A percentile compares a stretch with the other conserved stretches of the same genome.
Evolutionary conservation across 1,140 invertebrate genomes (phyloP).

Genomic region (Cydia fagiglandana): DNA sequence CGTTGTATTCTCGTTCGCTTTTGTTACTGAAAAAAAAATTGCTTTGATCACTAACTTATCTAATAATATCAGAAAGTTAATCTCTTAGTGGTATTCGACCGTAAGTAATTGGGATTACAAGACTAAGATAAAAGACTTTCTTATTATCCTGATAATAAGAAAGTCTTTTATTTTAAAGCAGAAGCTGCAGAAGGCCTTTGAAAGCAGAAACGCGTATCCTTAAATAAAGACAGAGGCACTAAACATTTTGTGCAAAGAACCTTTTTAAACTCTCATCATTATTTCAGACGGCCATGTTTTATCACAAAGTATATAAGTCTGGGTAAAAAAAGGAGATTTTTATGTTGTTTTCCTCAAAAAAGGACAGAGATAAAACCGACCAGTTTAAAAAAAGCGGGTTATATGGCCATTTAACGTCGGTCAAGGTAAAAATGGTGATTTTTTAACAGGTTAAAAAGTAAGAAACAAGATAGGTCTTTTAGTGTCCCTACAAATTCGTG

Average conservation of each 20-base stretch:
- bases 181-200: neutral
- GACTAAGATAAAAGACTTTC: neutral
- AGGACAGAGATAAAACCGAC: neutral
- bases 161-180: neutral
- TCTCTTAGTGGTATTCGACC: too few relatives aligned
- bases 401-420: too few relatives aligned
- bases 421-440: too few relatives aligned
- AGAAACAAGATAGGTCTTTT: too few relatives aligned
- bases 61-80: too few relatives aligned
- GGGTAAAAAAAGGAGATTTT: neutral
- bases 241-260: neutral
- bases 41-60: too few relatives aligned
- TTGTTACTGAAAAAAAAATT: too few relatives aligned
- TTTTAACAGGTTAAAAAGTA: too few relatives aligned
- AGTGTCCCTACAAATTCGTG: too few relatives aligned
- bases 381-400: neutral
- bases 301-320: slow-evolving; percentile 12
- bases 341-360: neutral
- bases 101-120: too few relatives aligned
- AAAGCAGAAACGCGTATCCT: neutral
- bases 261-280: neutral
- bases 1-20: too few relatives aligned
- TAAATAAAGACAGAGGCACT: neutral
- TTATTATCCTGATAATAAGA: too few relatives aligned
- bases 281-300: neutral